phyloP scores from a whole-genome alignment of 2,797 vertebrate species.

The Bucorvus abyssinicus region DNA sequence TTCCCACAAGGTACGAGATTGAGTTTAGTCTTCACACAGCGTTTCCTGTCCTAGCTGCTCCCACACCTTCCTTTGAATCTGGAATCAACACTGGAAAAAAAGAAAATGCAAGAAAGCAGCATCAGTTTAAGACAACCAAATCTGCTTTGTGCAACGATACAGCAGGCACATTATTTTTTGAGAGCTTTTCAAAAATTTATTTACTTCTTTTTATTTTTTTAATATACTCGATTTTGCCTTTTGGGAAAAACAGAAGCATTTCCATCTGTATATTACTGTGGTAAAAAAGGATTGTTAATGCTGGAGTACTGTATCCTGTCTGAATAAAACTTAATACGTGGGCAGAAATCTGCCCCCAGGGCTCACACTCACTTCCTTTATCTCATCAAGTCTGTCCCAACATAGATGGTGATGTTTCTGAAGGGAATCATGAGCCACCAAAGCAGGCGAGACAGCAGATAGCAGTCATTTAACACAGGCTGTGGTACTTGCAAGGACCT shows the following conservation, averaged over 20 bases:
- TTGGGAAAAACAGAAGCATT: not conserved
- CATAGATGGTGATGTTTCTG: not conserved
- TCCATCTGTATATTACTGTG: not conserved
- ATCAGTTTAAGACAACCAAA: not conserved
- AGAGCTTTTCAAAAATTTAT: fast-evolving
- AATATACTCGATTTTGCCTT: not conserved
- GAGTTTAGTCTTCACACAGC: not conserved
- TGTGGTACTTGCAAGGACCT: not conserved
- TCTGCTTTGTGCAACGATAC: not conserved
- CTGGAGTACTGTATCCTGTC: not conserved
- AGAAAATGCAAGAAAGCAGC: not conserved
- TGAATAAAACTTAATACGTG: not conserved
- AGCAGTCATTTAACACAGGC: not conserved
- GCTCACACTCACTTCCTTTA: not conserved
- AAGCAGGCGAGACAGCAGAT: not conserved
- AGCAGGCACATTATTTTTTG: not conserved
- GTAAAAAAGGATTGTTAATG: not conserved
- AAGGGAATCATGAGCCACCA: not conserved
- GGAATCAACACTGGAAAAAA: not conserved
- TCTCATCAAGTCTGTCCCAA: not conserved
- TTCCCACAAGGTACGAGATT: not conserved
- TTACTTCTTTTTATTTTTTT: not conserved
- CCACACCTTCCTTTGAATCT: not conserved
- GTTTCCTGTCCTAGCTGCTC: not conserved
- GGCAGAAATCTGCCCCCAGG: not conserved